phyloP scores from a whole-genome alignment of 92 coral and sea anemone species.

The Isaurus tuberculatus region DNA sequence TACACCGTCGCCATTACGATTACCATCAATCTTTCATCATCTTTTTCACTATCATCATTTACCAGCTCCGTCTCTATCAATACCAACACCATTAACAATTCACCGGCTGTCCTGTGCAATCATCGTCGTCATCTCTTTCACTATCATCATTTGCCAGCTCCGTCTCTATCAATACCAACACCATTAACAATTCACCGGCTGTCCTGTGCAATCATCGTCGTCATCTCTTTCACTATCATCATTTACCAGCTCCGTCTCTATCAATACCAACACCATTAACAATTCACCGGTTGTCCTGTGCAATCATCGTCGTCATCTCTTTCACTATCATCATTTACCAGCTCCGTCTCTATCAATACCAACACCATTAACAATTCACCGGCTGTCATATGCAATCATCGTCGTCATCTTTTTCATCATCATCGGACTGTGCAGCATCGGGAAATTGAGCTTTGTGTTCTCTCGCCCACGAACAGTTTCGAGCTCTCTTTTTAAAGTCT shows the following conservation, averaged over 20 bases:
- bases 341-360: no score
- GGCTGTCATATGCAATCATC: conserved; percentile 38
- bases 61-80: neutral
- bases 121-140: neutral
- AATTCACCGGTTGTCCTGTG: conserved; percentile 51
- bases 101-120: neutral
- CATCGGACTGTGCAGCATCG: conserved; percentile 75
- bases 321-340: no score
- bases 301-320: no score
- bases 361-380: no score
- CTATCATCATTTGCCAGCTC: neutral
- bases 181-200: neutral
- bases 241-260: no score
- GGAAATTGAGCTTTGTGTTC: conserved; percentile 85
- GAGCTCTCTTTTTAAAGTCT: conserved; percentile 78
- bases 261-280: no score
- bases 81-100: neutral
- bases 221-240: no score
- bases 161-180: neutral
- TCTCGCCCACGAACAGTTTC: conserved; percentile 83
- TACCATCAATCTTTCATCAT: neutral
- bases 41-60: neutral
- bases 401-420: conserved; percentile 60
- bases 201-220: neutral
- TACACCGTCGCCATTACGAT: neutral